Evolutionary conservation across 2,113 vertebrate species (phyloP).

Genomic region (Vidua chalybeata): DNA sequence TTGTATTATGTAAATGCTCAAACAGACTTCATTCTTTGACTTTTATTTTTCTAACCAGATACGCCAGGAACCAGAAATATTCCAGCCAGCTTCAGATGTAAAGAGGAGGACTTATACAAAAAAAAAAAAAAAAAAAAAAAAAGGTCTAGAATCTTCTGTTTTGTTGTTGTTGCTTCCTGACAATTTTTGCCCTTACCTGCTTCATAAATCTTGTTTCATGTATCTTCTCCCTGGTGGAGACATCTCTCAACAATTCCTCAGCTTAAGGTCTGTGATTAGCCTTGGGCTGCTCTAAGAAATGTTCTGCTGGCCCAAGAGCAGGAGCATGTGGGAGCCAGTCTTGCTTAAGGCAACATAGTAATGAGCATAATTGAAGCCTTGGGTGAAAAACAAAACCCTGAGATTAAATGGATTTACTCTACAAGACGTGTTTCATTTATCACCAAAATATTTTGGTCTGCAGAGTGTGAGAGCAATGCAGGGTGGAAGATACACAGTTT

Average conservation of each 20-base stretch:
- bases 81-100: background rate
- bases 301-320: background rate
- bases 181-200: background rate
- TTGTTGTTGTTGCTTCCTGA: background rate
- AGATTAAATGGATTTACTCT: background rate
- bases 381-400: background rate
- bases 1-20: background rate
- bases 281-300: background rate
- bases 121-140: too few relatives aligned
- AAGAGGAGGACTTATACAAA: background rate
- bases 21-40: background rate
- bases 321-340: background rate
- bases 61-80: background rate
- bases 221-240: background rate
- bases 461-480: background rate
- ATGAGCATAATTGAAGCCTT: background rate
- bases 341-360: background rate
- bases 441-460: background rate
- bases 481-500: background rate
- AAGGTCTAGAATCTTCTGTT: background rate
- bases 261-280: background rate
- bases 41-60: background rate
- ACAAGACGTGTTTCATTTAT: background rate
- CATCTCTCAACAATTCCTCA: background rate
- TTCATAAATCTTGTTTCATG: background rate